phyloP scores from a whole-genome alignment of 2,113 vertebrate genomes.

The Irena cyanogastra region DNA sequence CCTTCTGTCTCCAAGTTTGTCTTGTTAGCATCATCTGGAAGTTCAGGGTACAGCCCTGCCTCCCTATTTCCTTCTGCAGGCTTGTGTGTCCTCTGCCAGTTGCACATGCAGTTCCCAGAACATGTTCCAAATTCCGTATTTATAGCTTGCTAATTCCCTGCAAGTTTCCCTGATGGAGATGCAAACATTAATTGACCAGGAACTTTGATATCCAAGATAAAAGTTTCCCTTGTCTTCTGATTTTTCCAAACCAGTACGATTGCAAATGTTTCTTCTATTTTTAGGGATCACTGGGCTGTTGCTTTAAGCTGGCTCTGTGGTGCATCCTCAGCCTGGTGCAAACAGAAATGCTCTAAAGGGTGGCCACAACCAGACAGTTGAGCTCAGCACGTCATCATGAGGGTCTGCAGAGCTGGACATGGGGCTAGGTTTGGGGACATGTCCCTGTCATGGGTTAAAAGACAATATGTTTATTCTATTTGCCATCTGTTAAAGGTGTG shows the following conservation, averaged over 20 bases:
- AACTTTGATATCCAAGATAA: background rate
- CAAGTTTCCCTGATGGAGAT: background rate
- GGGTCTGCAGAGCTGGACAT: background rate
- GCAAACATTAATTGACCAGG: background rate
- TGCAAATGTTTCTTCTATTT: background rate
- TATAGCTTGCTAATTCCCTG: background rate
- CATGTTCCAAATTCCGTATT: background rate
- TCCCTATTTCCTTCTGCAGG: background rate
- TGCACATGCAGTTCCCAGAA: background rate
- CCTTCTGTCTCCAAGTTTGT: background rate
- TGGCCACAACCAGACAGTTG: background rate
- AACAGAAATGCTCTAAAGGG: background rate
- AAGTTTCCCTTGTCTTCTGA: background rate
- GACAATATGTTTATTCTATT: no score
- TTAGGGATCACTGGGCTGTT: background rate
- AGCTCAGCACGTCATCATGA: rapidly evolving
- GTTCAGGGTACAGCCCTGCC: background rate
- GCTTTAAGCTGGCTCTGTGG: background rate
- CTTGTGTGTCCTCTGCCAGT: background rate
- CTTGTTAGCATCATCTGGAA: background rate
- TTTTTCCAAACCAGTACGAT: background rate
- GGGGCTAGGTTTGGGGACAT: background rate
- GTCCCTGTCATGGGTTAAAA: no score
- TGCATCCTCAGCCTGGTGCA: background rate
- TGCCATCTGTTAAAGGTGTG: no score